phyloP scores from a whole-genome alignment of 1,140 invertebrate species.

The Grapholita molesta region DNA sequence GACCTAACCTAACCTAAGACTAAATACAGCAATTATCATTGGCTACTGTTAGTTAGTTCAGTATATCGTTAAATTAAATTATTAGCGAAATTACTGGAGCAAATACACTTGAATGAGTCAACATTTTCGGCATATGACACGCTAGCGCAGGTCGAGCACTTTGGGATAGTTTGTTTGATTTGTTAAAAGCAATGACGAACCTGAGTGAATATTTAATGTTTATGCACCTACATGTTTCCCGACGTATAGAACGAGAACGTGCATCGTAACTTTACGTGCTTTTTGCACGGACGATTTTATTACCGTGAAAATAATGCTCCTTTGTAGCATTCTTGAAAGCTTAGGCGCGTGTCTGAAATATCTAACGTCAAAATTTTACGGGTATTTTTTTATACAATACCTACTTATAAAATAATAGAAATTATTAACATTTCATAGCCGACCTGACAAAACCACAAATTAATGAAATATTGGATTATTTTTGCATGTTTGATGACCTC shows the following conservation, averaged over 20 bases:
- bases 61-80: neutral
- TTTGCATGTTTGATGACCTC: too few species aligned
- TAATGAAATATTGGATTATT: too few species aligned
- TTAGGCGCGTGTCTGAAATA: neutral
- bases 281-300: neutral
- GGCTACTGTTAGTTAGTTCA: too few species aligned
- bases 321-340: neutral
- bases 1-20: too few species aligned
- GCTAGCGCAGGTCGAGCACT: neutral
- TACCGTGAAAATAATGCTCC: neutral
- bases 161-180: slow-evolving; percentile 38
- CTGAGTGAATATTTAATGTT: slow-evolving; percentile 14
- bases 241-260: neutral
- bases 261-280: neutral
- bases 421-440: too few species aligned
- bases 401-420: too few species aligned
- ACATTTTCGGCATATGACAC: neutral
- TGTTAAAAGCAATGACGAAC: slow-evolving; percentile 47
- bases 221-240: neutral
- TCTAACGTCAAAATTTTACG: neutral
- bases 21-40: too few species aligned
- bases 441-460: too few species aligned
- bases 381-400: neutral
- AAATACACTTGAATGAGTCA: neutral
- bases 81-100: neutral